These are phyloP conservation scores for Notospermus geniculatus DNA, from an alignment of 1,140 invertebrate genomes.

Conservation along the genomic window DNA sequence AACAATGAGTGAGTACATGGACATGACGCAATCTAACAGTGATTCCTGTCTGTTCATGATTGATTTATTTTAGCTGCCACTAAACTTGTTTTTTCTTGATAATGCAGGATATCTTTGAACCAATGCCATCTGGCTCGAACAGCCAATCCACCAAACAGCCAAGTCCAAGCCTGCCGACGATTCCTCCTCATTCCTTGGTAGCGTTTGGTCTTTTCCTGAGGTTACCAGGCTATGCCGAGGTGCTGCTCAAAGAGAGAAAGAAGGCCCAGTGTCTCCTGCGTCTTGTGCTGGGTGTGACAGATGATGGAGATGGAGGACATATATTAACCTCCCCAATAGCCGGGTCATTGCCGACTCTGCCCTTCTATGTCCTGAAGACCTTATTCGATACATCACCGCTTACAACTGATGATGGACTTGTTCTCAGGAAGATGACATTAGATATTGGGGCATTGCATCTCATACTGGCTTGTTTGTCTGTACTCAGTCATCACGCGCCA, in stretches of 20 bases:
- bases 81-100: no score
- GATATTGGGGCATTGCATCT: conserved; percentile 80
- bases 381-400: conserved; percentile 76
- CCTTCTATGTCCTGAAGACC: conserved; percentile 80
- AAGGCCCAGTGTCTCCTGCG: conserved; percentile 81
- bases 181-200: conserved; percentile 84
- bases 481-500: conserved; percentile 79
- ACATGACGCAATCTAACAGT: no score
- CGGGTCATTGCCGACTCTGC: conserved; percentile 75
- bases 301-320: conserved; percentile 85
- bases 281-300: conserved; percentile 81
- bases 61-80: no score
- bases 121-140: conserved; percentile 37
- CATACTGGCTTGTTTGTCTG: conserved; percentile 79
- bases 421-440: conserved; percentile 75
- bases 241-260: conserved; percentile 77
- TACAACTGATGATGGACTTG: conserved; percentile 76
- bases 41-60: no score
- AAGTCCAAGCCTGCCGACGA: conserved; percentile 53
- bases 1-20: no score
- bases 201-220: conserved; percentile 85
- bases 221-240: conserved; percentile 84
- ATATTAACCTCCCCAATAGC: conserved; percentile 75
- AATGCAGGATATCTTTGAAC: conserved; percentile 40
- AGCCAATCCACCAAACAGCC: conserved; percentile 25